Percentiles rank a stretch among this genome's conserved stretches.
Conservation (phyloP, 2,888 invertebrate species). For the Archips crataeganus region DNA sequence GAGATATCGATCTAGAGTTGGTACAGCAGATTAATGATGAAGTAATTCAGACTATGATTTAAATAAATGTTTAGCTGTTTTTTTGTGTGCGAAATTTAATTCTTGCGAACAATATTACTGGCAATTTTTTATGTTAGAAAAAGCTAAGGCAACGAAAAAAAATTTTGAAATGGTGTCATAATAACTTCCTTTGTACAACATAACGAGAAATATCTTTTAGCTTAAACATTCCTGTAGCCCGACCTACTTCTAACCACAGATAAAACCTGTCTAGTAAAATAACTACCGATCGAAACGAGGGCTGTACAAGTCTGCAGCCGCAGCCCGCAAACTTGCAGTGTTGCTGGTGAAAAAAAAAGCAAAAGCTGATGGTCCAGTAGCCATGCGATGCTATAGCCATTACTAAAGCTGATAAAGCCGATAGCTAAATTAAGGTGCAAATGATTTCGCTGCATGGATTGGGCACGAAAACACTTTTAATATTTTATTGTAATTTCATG, state of each 20-base stretch:
- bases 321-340: slow-evolving; percentile 52
- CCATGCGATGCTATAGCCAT: not conserved
- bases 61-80: not conserved
- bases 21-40: not conserved
- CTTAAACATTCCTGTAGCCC: slow-evolving; percentile 6
- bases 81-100: too few relatives aligned
- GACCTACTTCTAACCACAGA: slow-evolving; percentile 45
- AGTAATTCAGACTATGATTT: not conserved
- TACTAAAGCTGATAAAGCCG: not conserved
- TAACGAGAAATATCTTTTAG: not conserved
- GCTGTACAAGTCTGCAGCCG: slow-evolving; percentile 47
- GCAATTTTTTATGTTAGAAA: too few relatives aligned
- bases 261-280: slow-evolving; percentile 47
- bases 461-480: too few relatives aligned
- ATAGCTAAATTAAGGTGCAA: too few relatives aligned
- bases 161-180: too few relatives aligned
- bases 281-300: slow-evolving; percentile 51
- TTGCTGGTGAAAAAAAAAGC: slow-evolving; percentile 58
- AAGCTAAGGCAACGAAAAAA: too few relatives aligned
- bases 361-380: slow-evolving; percentile 11
- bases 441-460: too few relatives aligned
- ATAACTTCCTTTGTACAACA: not conserved
- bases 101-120: too few relatives aligned
- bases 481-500: too few relatives aligned
- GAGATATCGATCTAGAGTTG: slow-evolving; percentile 27